A percentile compares a stretch with the other conserved stretches of the same genome.
phyloP scores from a whole-genome alignment of 2,888 invertebrate species.

The Melipona beecheii region DNA sequence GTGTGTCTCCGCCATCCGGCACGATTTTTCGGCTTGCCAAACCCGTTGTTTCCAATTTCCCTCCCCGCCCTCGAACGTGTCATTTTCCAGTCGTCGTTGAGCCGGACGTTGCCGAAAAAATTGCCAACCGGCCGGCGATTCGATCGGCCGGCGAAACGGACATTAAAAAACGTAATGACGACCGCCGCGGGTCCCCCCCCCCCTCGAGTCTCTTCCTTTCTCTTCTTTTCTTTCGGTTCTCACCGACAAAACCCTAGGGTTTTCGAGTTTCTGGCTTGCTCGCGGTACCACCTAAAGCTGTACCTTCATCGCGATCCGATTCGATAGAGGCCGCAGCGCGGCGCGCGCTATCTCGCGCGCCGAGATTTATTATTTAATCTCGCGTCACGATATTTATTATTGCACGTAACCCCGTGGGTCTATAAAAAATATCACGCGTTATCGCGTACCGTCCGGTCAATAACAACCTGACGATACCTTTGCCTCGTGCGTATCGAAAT shows the following conservation, averaged over 20 bases:
- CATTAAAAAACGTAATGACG: slow-evolving; percentile 46
- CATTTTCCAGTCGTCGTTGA: slow-evolving; percentile 59
- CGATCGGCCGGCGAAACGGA: slow-evolving; percentile 42
- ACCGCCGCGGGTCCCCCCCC: background rate
- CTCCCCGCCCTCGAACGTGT: slow-evolving; percentile 39
- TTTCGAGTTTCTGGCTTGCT: no score
- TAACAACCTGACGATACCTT: slow-evolving; percentile 74
- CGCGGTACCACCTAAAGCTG: no score
- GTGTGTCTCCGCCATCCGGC: slow-evolving; percentile 55
- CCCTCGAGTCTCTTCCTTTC: no score
- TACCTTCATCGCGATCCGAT: no score
- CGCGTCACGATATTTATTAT: slow-evolving; percentile 81
- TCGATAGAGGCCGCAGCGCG: slow-evolving; percentile 24
- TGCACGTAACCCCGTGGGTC: slow-evolving; percentile 76
- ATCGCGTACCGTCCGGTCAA: slow-evolving; percentile 71
- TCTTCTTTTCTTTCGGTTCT: no score
- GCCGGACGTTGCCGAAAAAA: slow-evolving; percentile 62
- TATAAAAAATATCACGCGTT: slow-evolving; percentile 76
- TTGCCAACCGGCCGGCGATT: slow-evolving; percentile 42
- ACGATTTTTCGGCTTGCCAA: slow-evolving; percentile 76
- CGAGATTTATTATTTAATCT: slow-evolving; percentile 81
- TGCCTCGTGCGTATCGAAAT: slow-evolving; percentile 53
- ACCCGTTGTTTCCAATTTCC: slow-evolving; percentile 75
- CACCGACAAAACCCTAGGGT: no score
- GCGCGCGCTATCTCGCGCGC: slow-evolving; percentile 72